Percentiles rank a stretch among this genome's conserved stretches.
Evolutionary conservation across 2,113 vertebrate species (phyloP).

Genomic region (Spea bombifrons): DNA sequence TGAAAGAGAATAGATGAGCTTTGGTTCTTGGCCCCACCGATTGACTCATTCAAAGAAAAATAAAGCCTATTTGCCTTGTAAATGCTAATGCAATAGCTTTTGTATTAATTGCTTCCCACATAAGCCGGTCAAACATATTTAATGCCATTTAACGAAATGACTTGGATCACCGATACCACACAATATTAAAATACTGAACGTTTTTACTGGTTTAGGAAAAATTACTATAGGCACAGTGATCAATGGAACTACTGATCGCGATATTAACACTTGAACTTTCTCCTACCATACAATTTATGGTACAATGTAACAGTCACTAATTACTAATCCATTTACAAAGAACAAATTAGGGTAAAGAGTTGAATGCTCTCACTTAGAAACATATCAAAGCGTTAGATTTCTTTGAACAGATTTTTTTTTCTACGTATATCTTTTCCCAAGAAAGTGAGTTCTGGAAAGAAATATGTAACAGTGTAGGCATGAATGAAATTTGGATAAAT

Average conservation of each 20-base stretch:
- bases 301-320: slow-evolving; percentile 58
- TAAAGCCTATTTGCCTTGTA: too few species aligned
- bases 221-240: slow-evolving; percentile 55
- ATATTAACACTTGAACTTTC: slow-evolving; percentile 55
- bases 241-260: slow-evolving; percentile 55
- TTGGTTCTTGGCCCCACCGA: too few species aligned
- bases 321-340: slow-evolving; percentile 66
- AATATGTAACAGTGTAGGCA: background rate
- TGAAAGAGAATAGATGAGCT: too few species aligned
- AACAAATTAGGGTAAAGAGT: slow-evolving; percentile 56
- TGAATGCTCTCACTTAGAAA: slow-evolving; percentile 44
- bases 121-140: slow-evolving; percentile 49
- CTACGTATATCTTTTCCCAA: background rate
- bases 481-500: background rate
- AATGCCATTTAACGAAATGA: slow-evolving; percentile 45
- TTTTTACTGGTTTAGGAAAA: slow-evolving; percentile 48
- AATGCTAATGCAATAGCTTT: too few species aligned
- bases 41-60: too few species aligned
- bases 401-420: slow-evolving; percentile 6
- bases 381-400: background rate
- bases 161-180: slow-evolving; percentile 47
- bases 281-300: slow-evolving; percentile 57
- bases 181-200: slow-evolving; percentile 42
- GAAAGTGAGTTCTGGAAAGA: background rate
- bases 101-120: slow-evolving; percentile 53